Evolutionary conservation across 2,113 vertebrate genomes (phyloP), one percentile per base, ranked within the genome.

Genomic region (Platysternon megacephalum): DNA sequence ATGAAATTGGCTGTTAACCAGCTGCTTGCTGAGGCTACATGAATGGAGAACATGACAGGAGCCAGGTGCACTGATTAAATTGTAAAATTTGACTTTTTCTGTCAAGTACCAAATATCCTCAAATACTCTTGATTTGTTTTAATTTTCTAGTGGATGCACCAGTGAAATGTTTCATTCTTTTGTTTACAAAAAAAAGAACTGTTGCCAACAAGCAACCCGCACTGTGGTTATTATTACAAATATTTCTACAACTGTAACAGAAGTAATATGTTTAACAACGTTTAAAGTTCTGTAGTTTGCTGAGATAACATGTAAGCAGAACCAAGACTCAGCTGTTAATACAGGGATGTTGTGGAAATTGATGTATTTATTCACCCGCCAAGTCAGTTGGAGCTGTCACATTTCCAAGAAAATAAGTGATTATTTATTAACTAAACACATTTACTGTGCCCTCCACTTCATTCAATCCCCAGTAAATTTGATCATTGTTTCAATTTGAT

Each of bases 131-230:
- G 32, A 19, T 21, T 56, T 0, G 0, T 90, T 90, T 52, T 44
- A 87, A 8, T 46, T 97, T 94, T 94, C 94, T 84, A 79, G 95
- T 93, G 85, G 68, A 91, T 93, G 5, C 26, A 94, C 90, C 52
- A 96, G 80, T 35, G 52, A 85, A 0, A 58, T 82, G 84, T 39
- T 68, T 68, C 84, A 22, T 79, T 90, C 35, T 52, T 79, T 51
- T 26, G 39, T 65, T 65, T 65, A 65, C 13, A 85, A 88, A 91
- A 46, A 46, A 80, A 48, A 81, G 74, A 79, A 72, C 21, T n/a
- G 61, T 65, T 96, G 91, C 89, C 89, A 91, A 78, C 44, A 78
- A 61, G 19, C 55, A 84, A 83, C 49, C 58, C 32, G 14, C 58
- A 32, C n/a, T n/a, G 28, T 84, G 8, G 14, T 84, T 39, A 35